Evolutionary conservation across 1,140 invertebrate species (phyloP).

Genomic region (Telenomus remus): DNA sequence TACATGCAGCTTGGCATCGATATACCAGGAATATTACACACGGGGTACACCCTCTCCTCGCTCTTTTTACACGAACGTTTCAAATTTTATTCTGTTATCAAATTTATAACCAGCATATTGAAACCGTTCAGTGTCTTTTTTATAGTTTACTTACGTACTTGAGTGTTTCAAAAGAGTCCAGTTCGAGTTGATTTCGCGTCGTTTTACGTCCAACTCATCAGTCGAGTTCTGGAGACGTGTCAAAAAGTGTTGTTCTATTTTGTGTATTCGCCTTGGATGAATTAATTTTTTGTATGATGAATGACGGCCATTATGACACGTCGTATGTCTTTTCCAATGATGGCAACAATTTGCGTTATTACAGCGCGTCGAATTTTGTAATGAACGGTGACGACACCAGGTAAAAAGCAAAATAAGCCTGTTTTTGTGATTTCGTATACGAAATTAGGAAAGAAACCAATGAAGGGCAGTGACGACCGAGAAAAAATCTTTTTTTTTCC

Average conservation of each 20-base stretch:
- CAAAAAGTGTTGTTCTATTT: not conserved
- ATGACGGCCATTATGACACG: not conserved
- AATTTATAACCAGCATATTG: conserved; percentile 55
- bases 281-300: conserved; percentile 3
- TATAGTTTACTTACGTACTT: too few relatives aligned
- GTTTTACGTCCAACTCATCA: not conserved
- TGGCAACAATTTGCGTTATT: not conserved
- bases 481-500: conserved; percentile 23
- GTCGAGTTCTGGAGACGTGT: not conserved
- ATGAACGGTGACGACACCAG: conserved; percentile 9
- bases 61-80: conserved; percentile 67
- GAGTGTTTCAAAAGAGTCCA: too few relatives aligned
- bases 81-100: conserved; percentile 69
- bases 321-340: conserved; percentile 1
- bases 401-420: conserved; percentile 34
- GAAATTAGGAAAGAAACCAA: conserved; percentile 7
- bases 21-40: conserved; percentile 67
- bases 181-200: too few relatives aligned
- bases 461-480: conserved; percentile 18
- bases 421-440: conserved; percentile 23
- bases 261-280: not conserved
- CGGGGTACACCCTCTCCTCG: conserved; percentile 65
- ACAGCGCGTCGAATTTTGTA: conserved; percentile 7
- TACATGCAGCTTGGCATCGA: conserved; percentile 61
- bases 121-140: conserved; percentile 3